Base-by-base conservation (phyloP, 2,113 vertebrate genomes). In the Phrynosoma blainvillii region DNA sequence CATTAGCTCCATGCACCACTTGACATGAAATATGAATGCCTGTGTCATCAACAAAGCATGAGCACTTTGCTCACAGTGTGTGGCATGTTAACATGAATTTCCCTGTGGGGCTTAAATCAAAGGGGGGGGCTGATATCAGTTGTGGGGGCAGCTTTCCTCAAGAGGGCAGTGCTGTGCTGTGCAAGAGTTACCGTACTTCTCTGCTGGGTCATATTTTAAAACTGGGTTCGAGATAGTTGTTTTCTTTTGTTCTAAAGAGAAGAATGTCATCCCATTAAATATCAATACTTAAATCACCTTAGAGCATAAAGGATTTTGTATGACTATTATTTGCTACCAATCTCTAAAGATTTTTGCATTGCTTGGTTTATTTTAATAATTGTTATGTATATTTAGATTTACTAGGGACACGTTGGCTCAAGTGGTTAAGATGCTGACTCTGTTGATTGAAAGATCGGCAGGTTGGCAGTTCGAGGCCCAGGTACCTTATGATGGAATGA, bases 131-230 rank as follows among this genome's bases (percentile, higher is more conserved):
- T 6, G 42, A 13, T 27, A 0, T 36, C 52, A 30, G 56, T 42
- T 20, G 20, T 30, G 62, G 1, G 21, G 18, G 0, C 23, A 0
- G 25, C 0, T 11, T 5, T 87, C 95, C 96, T 94, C 92, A 93
- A 96, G 96, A 74, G 93, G 96, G 95, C 96, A 93, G 91, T 79
- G 70, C 30, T 10, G 89, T 40, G 87, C 94, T 92, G 88, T 27
- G 3, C 4, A 76, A 76, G 77, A 8, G 12, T 16, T 21, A 71
- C n/a, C n/a, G n/a, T n/a, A n/a, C n/a, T 4, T 68, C 65, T 70
- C 0, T 73, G 56, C 25, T 75, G 68, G 59, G 52, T 81, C 56
- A 3, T 30, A 14, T 10, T 76, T 83, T 9, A n/a, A 21, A 25
- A 1, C 1, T 23, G 18, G 40, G 65, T 23, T 30, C 0, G 0